Evolutionary conservation across 2,888 invertebrate species (phyloP).

Genomic region (Agrotis segetum): DNA sequence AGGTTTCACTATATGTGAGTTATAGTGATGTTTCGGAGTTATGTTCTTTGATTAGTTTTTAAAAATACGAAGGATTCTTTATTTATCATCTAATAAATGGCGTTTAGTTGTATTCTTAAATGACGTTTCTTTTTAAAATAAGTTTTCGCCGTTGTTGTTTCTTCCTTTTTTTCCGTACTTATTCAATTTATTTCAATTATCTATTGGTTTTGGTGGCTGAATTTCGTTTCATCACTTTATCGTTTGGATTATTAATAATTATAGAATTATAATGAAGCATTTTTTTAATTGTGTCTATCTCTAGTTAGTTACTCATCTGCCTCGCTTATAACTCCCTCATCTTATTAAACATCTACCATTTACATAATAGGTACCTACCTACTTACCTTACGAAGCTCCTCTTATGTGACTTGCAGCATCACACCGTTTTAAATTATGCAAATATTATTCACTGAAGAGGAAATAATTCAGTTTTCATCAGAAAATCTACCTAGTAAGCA

Average conservation of each 20-base stretch:
- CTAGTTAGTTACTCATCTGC: too few relatives aligned
- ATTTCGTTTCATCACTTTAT: too few relatives aligned
- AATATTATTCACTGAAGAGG: slow-evolving; percentile 56
- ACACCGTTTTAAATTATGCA: slow-evolving; percentile 50
- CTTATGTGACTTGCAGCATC: slow-evolving; percentile 33
- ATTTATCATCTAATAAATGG: not conserved
- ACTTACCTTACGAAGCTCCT: not conserved
- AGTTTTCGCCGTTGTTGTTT: not conserved
- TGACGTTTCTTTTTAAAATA: not conserved
- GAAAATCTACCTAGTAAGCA: slow-evolving; percentile 27
- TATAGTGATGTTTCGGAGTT: not conserved
- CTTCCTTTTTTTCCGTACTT: not conserved
- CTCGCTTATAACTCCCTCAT: too few relatives aligned
- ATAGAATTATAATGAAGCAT: too few relatives aligned
- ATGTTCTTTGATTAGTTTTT: not conserved
- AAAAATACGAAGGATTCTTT: not conserved
- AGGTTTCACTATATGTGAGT: not conserved
- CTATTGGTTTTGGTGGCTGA: too few relatives aligned
- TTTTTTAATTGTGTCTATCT: too few relatives aligned
- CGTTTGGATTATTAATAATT: too few relatives aligned
- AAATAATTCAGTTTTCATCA: slow-evolving; percentile 38
- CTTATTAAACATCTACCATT: not conserved
- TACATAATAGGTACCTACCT: not conserved
- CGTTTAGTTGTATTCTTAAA: not conserved
- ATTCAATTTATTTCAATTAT: not conserved